Evolutionary conservation across 2,797 vertebrate species (phyloP).

Genomic region (Emydoidea blandingii): DNA sequence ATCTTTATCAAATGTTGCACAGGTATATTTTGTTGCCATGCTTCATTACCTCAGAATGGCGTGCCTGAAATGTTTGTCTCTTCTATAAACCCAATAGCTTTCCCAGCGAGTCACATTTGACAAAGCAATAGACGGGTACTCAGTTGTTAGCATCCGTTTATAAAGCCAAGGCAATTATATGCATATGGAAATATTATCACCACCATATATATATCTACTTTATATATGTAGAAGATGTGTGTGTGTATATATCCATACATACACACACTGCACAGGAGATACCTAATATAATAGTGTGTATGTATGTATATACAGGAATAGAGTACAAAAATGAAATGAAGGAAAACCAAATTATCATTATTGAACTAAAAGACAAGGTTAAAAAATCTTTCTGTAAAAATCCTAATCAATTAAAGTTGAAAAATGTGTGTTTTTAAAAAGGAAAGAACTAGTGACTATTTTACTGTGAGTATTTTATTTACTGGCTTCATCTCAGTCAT

Average conservation of each 20-base stretch:
- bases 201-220: neutral
- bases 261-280: neutral
- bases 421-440: neutral
- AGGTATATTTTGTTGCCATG: slow-evolving; percentile 98
- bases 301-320: neutral
- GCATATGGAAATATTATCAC: neutral
- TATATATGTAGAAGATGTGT: neutral
- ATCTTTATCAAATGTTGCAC: slow-evolving; percentile 99
- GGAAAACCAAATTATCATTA: neutral
- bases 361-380: neutral
- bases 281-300: neutral
- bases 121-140: slow-evolving; percentile 83
- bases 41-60: slow-evolving; percentile 98
- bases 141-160: slow-evolving; percentile 75
- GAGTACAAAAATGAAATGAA: neutral
- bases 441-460: neutral
- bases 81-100: slow-evolving; percentile 86
- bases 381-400: neutral
- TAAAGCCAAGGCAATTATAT: slow-evolving; percentile 78
- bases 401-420: neutral
- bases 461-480: slow-evolving; percentile 43
- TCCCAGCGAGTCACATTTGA: slow-evolving; percentile 82
- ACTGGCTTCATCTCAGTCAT: neutral
- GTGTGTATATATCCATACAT: neutral
- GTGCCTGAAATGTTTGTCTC: slow-evolving; percentile 98